Base-by-base conservation (phyloP, 2,888 invertebrate genomes). In the Tipula unca region DNA sequence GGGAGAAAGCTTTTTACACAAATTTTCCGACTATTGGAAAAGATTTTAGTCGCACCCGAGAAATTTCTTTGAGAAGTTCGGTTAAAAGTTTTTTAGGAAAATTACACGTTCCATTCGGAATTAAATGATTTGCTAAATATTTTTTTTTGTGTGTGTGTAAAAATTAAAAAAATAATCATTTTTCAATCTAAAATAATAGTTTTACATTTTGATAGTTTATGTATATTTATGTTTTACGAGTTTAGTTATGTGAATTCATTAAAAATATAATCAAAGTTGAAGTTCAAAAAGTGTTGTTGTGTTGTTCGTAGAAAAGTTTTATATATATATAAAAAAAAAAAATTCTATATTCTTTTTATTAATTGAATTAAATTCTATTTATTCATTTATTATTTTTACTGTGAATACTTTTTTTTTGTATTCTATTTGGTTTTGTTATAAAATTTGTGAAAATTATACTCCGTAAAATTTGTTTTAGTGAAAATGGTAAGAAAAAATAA, bases 341-440 rank as follows among this genome's bases (percentile, higher is more conserved):
- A n/a, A n/a, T n/a, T 54, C 1, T 69, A n/a, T 69, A 32, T 69
- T 69, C 25, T 4, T 69, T 69, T 25, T 69, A 69, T 69, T 69
- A 69, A 69, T 69, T 69, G 69, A 69, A 69, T 69, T 69, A 69
- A 69, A 69, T 69, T 69, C 69, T 69, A 69, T 69, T 69, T 69
- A 69, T 25, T 69, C 32, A 32, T 32, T 32, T 32, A n/a, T 1
- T 32, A 17, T 69, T 69, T 69, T 69, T 69, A n/a, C 25, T 69
- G 69, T 69, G 20, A 69, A 25, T 69, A 14, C 25, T n/a, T 25
- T 69, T 20, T 69, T 69, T 10, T 20, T 69, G 69, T 69, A 10
- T 25, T 69, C 69, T 69, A 69, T 69, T 69, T 69, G 25, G 25
- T 69, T 69, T 69, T 69, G 69, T 69, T 69, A 69, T 69, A 69